These are phyloP conservation scores for Apolygus lucorum DNA, from an alignment of 1,140 invertebrate species.

Conservation along the genomic window DNA sequence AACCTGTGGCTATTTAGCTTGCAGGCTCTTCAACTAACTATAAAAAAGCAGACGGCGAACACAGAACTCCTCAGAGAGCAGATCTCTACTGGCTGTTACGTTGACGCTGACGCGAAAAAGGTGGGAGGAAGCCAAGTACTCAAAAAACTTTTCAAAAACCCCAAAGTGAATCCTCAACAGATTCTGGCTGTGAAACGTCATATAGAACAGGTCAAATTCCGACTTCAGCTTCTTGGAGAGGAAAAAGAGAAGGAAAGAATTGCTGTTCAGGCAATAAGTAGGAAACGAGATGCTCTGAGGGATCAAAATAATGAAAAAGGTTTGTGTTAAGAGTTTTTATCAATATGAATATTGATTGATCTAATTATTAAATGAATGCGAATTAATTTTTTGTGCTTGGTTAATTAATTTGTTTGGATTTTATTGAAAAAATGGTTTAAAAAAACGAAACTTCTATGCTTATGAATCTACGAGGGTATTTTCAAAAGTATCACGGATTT, in stretches of 20 bases:
- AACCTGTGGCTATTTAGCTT: conserved; percentile 38
- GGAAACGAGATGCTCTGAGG: conserved; percentile 26
- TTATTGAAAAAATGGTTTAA: not conserved
- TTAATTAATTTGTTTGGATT: not conserved
- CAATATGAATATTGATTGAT: not conserved
- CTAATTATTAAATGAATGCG: no score
- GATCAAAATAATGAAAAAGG: conserved; percentile 45
- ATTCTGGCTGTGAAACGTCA: conserved; percentile 39
- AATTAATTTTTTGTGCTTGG: no score
- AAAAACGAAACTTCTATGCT: not conserved
- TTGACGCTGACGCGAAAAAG: not conserved
- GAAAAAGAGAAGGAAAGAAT: conserved; percentile 45
- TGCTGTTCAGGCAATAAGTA: conserved; percentile 36
- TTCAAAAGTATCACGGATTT: no score
- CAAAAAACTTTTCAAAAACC: conserved; percentile 31
- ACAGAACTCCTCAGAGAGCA: conserved; percentile 45
- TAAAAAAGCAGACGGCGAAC: conserved; percentile 47
- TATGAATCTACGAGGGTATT: not conserved
- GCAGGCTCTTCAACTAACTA: conserved; percentile 48
- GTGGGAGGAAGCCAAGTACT: conserved; percentile 16
- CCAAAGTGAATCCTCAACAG: conserved; percentile 27
- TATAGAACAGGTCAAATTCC: conserved; percentile 49
- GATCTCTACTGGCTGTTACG: conserved; percentile 42
- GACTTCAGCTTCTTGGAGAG: conserved; percentile 47
- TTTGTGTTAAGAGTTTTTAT: conserved; percentile 29